Base-by-base conservation (phyloP, 2,888 invertebrate species). In the Rhogogaster chlorosoma region DNA sequence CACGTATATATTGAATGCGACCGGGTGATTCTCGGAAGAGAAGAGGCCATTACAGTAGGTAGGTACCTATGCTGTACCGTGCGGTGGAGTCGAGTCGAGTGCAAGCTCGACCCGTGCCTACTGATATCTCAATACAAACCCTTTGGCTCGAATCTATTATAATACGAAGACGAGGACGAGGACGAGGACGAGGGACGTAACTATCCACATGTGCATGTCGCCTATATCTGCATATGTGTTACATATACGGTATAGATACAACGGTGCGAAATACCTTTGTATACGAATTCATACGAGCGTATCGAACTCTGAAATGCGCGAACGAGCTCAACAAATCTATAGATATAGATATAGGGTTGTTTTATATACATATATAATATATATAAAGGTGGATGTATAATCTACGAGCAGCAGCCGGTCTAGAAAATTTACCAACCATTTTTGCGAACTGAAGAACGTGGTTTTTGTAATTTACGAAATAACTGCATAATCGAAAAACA, bases 61-160 rank as follows among this genome's bases (percentile, higher is more conserved):
- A n/a, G n/a, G n/a, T n/a, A n/a, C n/a, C 42, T 42, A 42, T 70
- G 70, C 36, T 7, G 75, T 26, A 29, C 2, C 18, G n/a, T 53
- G 53, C n/a, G n/a, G 18, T 49, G 49, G 15, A 18, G 49, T 49
- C 15, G 18, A 29, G 78, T 78, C 10, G 18, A 5, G 49, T n/a
- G 53, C 53, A 53, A n/a, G n/a, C 36, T 53, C 53, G 42, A 61
- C 61, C 64, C 53, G 26, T 67, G 26, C 61, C 61, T 92, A 91
- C 93, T 93, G 93, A 93, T 93, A 93, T 93, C 93, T 93, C 92
- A 93, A 93, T 93, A 93, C 91, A 92, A 91, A 91, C 88, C 88
- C 42, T 67, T 42, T 29, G n/a, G 67, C 67, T 83, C 29, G 83
- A 67, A 83, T 83, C 83, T 83, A 83, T 83, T 83, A 67, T 67